These are phyloP conservation scores for Notarius lentiginosus DNA, from an alignment of 2,113 vertebrate species.

Conservation along the genomic window DNA sequence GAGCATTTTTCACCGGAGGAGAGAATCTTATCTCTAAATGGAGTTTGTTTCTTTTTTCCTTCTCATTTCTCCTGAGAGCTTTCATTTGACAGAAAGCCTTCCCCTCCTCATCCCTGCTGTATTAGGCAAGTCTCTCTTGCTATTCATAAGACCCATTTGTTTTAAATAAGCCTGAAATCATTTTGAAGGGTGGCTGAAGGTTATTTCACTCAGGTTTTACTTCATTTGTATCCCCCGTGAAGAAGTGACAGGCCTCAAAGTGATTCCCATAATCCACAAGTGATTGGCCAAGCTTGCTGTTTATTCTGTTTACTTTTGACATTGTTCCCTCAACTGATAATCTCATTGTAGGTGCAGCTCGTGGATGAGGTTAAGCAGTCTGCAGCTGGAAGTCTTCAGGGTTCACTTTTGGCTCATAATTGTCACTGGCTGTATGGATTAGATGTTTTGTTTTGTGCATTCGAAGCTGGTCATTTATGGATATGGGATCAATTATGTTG, in stretches of 20 bases:
- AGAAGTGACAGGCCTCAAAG: conserved; percentile 20
- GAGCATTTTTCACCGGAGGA: conserved; percentile 51
- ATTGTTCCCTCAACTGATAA: conserved; percentile 35
- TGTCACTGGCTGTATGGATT: conserved; percentile 47
- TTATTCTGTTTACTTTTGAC: conserved; percentile 10
- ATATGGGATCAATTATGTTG: conserved; percentile 44
- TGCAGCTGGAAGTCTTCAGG: conserved; percentile 32
- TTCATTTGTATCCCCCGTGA: conserved; percentile 28
- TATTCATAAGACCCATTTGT: conserved; percentile 65
- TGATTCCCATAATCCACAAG: conserved; percentile 14
- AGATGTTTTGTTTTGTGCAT: conserved; percentile 45
- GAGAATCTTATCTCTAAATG: conserved; percentile 71
- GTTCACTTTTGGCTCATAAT: conserved; percentile 47
- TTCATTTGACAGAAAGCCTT: conserved; percentile 45
- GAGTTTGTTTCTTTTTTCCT: conserved; percentile 41
- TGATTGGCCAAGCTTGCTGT: conserved; percentile 38
- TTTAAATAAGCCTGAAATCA: conserved; percentile 61
- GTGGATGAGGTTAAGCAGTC: conserved; percentile 40
- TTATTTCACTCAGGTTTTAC: conserved; percentile 55
- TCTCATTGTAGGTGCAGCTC: conserved; percentile 19
- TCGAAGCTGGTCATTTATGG: conserved; percentile 40
- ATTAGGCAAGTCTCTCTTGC: conserved; percentile 49
- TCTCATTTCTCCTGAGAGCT: conserved; percentile 40
- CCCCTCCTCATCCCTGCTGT: conserved; percentile 45
- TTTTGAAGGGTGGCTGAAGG: conserved; percentile 60